A percentile compares a stretch with the other conserved stretches of the same genome.
phyloP scores from a whole-genome alignment of 1,140 invertebrate genomes.

The Hyposmocoma kahamanoa region DNA sequence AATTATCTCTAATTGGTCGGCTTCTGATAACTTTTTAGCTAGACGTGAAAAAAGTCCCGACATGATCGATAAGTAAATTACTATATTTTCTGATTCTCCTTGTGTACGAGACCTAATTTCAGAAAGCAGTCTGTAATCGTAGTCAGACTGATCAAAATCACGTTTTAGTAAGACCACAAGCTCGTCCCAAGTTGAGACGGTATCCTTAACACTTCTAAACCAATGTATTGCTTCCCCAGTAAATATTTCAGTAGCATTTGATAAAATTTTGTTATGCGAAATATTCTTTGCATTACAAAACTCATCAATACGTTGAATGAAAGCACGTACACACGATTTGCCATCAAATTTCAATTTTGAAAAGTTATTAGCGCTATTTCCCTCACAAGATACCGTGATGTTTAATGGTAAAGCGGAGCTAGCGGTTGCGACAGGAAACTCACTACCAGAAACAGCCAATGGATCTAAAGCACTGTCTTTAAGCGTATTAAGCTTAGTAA shows the following conservation, averaged over 20 bases:
- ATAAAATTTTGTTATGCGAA: constrained; percentile 13
- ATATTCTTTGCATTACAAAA: constrained; percentile 21
- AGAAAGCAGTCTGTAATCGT: constrained; percentile 27
- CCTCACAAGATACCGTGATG: constrained; percentile 19
- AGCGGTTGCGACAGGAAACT: background rate
- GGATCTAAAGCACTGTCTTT: background rate
- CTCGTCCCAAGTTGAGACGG: constrained; percentile 24
- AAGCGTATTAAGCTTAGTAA: background rate
- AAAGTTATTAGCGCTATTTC: constrained; percentile 6
- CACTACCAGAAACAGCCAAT: background rate
- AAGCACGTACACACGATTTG: constrained; percentile 24
- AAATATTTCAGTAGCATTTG: constrained; percentile 30
- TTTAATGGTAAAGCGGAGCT: background rate
- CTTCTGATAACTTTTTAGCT: constrained; percentile 9
- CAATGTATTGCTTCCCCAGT: constrained; percentile 30
- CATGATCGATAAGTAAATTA: constrained; percentile 35
- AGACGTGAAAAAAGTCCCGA: constrained; percentile 27
- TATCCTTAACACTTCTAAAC: constrained; percentile 17
- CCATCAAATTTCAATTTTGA: constrained; percentile 23
- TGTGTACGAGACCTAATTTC: constrained; percentile 36
- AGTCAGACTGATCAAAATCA: constrained; percentile 32
- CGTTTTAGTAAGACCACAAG: constrained; percentile 14
- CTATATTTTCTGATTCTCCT: constrained; percentile 30
- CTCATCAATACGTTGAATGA: constrained; percentile 28
- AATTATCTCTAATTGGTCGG: constrained; percentile 27